Evolutionary conservation across 2,113 vertebrate species (phyloP), one percentile per base, ranked within the genome.

Genomic region (Laterallus jamaicensis): DNA sequence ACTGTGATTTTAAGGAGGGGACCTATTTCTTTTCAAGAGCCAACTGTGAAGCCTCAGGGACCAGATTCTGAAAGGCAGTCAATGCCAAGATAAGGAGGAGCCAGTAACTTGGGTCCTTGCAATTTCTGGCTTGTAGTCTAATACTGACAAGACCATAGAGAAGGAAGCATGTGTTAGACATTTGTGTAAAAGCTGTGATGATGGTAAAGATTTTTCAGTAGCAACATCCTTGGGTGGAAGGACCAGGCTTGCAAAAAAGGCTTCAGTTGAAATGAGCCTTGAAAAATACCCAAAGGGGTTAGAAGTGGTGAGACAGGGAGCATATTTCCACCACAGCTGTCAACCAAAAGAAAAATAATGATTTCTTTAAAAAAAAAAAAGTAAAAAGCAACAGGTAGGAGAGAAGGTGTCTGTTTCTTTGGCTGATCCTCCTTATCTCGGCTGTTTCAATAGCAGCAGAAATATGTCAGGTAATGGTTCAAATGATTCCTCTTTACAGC

Each of bases 11-110:
- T 84, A 93, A 79, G 95, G 88, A 86, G 93, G 90, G n/a, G 86
- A 39, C n/a, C 35, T 86, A 86, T 84, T 91, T 24, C 25, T 95
- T 94, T 93, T 55, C 35, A 70, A 18, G 82, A 92, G 85, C 92
- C 95, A 93, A 97, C 89, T 96, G 91, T 28, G 73, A 92, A 89
- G 95, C 96, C 94, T 92, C 54, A 50, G 93, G 95, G 93, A 54
- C 86, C 84, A 44, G 81, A 68, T 95, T 91, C 86, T 82, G 81
- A 95, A 90, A 96, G 54, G 67, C 93, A 82, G 11, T 79, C 82
- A 93, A n/a, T 93, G 93, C 95, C 94, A 95, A 66, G 81, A 93
- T 68, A 77, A 87, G 73, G 80, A 93, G 21, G 31, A 68, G 59
- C 13, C 89, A 77, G 77, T n/a, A 92, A 55, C 83, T 78, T 77